Evolutionary conservation across 2,888 invertebrate genomes (phyloP).

Genomic region (Laspeyria flexula): DNA sequence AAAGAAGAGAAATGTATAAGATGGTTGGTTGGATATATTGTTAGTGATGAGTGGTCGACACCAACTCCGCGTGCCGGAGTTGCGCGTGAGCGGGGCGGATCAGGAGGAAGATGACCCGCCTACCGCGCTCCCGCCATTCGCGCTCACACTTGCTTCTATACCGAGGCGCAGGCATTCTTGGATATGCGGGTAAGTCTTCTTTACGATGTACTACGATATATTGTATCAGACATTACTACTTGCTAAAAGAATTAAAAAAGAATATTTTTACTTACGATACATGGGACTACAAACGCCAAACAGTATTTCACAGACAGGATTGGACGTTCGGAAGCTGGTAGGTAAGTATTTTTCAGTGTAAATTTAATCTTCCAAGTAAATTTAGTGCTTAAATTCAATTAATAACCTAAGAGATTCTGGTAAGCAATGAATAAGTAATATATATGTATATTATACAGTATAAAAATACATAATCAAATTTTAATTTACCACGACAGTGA

Average conservation of each 20-base stretch:
- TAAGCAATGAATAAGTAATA: too few species aligned
- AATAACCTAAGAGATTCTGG: too few species aligned
- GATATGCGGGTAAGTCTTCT: constrained; percentile 89
- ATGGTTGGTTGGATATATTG: constrained; percentile 34
- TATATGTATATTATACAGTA: too few species aligned
- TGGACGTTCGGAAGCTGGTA: not conserved
- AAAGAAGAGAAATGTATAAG: constrained; percentile 25
- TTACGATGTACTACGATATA: not conserved
- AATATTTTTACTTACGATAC: too few species aligned
- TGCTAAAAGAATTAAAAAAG: too few species aligned
- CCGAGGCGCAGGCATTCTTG: constrained; percentile 90
- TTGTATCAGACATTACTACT: too few species aligned
- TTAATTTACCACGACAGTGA: too few species aligned
- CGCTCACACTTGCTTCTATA: constrained; percentile 82
- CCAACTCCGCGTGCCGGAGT: constrained; percentile 89
- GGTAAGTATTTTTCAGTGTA: not conserved
- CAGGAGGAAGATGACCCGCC: constrained; percentile 77
- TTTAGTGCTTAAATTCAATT: too few species aligned
- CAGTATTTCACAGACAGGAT: too few species aligned
- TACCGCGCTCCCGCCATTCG: constrained; percentile 74
- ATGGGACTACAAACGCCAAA: too few species aligned
- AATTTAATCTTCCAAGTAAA: too few species aligned
- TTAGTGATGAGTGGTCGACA: constrained; percentile 77
- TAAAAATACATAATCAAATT: too few species aligned
- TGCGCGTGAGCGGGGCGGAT: constrained; percentile 87